Evolutionary conservation across 2,888 invertebrate species (phyloP).

Genomic region (Alloplasta piceator): DNA sequence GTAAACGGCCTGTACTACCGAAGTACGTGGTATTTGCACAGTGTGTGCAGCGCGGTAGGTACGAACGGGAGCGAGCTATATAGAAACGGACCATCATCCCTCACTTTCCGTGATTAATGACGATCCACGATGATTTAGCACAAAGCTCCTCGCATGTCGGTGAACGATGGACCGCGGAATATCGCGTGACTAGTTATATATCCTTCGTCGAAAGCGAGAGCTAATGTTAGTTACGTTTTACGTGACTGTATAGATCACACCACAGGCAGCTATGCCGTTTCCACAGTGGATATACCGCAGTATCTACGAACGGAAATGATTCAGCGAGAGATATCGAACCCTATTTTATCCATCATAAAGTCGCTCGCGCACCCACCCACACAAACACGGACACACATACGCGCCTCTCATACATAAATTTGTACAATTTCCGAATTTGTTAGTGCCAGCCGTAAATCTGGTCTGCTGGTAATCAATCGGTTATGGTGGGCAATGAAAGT

Average conservation of each 20-base stretch:
- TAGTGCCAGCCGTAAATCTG: conserved; percentile 16
- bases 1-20: conserved; percentile 6
- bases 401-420: neutral
- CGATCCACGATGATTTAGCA: conserved; percentile 75
- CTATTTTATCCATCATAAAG: conserved; percentile 38
- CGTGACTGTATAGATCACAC: conserved; percentile 7
- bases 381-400: neutral
- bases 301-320: conserved; percentile 8
- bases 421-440: conserved; percentile 15
- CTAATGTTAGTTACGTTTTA: conserved; percentile 33
- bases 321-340: conserved; percentile 42
- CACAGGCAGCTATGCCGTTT: neutral
- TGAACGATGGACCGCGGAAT: conserved; percentile 65
- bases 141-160: conserved; percentile 64
- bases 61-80: conserved; percentile 52
- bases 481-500: conserved; percentile 26
- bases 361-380: neutral
- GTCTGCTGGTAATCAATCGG: conserved; percentile 15
- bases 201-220: conserved; percentile 46
- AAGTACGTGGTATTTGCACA: conserved; percentile 22
- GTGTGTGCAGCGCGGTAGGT: conserved; percentile 44
- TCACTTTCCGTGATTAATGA: conserved; percentile 76
- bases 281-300: conserved; percentile 8
- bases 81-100: conserved; percentile 64
- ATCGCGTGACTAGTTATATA: conserved; percentile 72